Evolutionary conservation across 2,113 vertebrate species (phyloP).

Genomic region (Aleadryas rufinucha): DNA sequence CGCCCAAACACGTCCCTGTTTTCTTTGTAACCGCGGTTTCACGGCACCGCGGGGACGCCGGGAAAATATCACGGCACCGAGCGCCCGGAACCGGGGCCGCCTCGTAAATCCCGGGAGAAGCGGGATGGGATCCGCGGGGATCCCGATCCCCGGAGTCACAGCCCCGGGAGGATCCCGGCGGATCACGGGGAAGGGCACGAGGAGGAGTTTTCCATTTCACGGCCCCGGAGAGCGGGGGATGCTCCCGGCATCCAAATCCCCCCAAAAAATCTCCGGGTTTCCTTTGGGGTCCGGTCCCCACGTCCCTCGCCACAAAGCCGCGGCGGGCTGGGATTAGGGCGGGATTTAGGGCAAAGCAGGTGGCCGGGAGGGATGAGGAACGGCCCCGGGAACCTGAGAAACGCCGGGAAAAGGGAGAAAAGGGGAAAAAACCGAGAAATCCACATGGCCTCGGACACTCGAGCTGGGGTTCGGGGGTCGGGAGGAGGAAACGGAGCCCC

Average conservation of each 20-base stretch:
- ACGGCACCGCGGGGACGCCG: conserved; percentile 67
- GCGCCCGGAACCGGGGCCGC: conserved; percentile 25
- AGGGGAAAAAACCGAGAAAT: neutral
- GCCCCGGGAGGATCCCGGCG: neutral
- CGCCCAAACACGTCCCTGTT: conserved; percentile 77
- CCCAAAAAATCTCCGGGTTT: neutral
- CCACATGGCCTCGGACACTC: neutral
- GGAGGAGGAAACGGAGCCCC: neutral
- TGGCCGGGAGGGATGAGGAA: neutral
- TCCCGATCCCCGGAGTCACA: neutral
- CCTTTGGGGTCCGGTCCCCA: neutral
- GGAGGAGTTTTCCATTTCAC: neutral
- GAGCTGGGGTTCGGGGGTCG: conserved; percentile 3
- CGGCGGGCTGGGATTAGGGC: neutral
- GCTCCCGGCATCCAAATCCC: neutral
- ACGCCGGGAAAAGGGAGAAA: neutral
- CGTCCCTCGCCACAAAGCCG: neutral
- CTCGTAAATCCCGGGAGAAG: conserved; percentile 58
- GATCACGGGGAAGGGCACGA: neutral
- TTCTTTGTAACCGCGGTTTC: conserved; percentile 77
- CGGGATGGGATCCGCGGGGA: neutral
- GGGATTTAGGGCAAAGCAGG: neutral
- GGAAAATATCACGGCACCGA: conserved; percentile 61
- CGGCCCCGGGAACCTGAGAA: neutral
- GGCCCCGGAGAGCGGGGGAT: neutral